phyloP scores from a whole-genome alignment of 2,797 vertebrate genomes.

The Zalophus californianus region DNA sequence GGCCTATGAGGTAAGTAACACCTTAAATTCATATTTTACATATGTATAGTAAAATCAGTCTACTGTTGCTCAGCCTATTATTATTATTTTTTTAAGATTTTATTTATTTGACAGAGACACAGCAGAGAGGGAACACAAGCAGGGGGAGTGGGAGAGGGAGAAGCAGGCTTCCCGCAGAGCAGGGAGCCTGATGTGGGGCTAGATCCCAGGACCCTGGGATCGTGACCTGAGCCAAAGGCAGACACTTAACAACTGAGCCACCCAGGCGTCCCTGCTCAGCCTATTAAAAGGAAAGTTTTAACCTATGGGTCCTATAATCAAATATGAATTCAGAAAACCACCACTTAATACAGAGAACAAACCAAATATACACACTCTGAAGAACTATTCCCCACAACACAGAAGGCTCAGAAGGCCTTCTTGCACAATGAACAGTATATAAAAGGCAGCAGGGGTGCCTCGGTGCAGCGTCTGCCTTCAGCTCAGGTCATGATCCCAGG shows the following conservation, averaged over 20 bases:
- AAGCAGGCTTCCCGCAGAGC: too few relatives aligned
- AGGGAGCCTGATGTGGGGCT: too few relatives aligned
- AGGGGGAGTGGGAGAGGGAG: too few relatives aligned
- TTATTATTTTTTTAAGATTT: too few relatives aligned
- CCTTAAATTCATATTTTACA: constrained; percentile 25
- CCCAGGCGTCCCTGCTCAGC: not conserved
- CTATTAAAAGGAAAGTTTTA: constrained; percentile 26
- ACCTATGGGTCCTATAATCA: not conserved
- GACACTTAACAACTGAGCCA: too few relatives aligned
- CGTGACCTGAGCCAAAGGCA: too few relatives aligned
- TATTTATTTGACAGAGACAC: too few relatives aligned
- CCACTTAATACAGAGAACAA: constrained; percentile 18
- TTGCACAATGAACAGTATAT: not conserved
- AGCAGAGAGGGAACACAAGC: too few relatives aligned
- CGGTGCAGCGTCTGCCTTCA: not conserved
- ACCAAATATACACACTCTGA: not conserved
- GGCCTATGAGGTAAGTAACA: not conserved
- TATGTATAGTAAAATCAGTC: not conserved
- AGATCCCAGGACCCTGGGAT: too few relatives aligned
- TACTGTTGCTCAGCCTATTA: not conserved
- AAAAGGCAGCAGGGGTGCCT: not conserved
- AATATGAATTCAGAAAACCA: constrained; percentile 56
- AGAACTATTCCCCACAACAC: not conserved
- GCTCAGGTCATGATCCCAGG: not conserved
- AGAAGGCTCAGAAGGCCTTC: not conserved